Evolutionary conservation across 2,113 vertebrate species (phyloP).

Genomic region (Alces alces): DNA sequence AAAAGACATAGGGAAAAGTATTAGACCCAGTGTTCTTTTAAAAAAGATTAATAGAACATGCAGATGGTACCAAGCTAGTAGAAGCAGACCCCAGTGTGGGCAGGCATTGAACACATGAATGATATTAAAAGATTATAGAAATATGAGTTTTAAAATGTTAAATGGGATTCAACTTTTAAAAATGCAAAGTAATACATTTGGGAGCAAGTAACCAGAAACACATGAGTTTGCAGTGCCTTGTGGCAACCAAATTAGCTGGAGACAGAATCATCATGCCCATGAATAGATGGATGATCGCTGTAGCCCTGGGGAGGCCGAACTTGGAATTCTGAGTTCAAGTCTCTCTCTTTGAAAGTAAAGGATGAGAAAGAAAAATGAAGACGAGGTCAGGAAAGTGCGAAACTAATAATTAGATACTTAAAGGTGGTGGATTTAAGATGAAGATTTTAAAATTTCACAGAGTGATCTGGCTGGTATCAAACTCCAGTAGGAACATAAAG

Average conservation of each 20-base stretch:
- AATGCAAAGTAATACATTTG: slow-evolving; percentile 59
- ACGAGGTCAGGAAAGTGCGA: neutral
- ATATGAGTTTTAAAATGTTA: slow-evolving; percentile 25
- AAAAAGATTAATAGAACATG: neutral
- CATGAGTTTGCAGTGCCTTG: slow-evolving; percentile 24
- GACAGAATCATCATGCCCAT: neutral
- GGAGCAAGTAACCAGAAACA: slow-evolving; percentile 64
- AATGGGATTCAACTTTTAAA: slow-evolving; percentile 55
- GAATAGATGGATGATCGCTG: neutral
- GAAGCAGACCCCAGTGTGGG: slow-evolving; percentile 38
- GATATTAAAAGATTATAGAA: slow-evolving; percentile 62
- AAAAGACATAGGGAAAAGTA: neutral
- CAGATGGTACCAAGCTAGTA: slow-evolving; percentile 10
- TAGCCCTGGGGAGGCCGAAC: neutral
- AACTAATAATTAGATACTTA: neutral
- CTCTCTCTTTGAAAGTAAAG: slow-evolving; percentile 1
- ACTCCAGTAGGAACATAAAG: neutral
- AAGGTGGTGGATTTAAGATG: neutral
- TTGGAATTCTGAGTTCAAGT: slow-evolving; percentile 42
- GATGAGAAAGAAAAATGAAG: neutral
- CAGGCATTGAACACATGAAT: slow-evolving; percentile 53
- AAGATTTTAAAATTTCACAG: neutral
- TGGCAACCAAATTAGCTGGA: neutral
- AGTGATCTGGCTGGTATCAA: neutral
- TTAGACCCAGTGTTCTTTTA: neutral